These are phyloP conservation scores for Sebastiscus albofasciatus DNA, from an alignment of 2,797 vertebrate species.

Conservation along the genomic window DNA sequence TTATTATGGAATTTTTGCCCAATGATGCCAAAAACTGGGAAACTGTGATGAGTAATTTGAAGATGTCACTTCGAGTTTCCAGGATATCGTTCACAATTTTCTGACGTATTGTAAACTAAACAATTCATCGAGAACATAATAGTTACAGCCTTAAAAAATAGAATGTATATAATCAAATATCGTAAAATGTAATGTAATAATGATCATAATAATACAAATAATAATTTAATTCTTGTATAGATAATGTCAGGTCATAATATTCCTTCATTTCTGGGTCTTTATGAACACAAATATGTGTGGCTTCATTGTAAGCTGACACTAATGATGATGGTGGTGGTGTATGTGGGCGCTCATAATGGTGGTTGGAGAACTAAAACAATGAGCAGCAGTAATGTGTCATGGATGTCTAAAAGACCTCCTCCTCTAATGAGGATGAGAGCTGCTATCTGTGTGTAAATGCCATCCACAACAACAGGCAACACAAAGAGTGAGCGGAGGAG, in stretches of 20 bases:
- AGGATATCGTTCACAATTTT: background rate
- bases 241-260: background rate
- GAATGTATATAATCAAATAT: background rate
- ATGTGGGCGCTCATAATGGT: background rate
- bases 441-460: background rate
- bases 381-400: background rate
- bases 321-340: background rate
- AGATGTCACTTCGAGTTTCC: background rate
- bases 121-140: background rate
- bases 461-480: constrained; percentile 44
- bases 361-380: background rate
- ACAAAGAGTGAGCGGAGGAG: constrained; percentile 67
- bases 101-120: background rate
- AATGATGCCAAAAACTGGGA: background rate
- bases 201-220: background rate
- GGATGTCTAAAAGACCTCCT: background rate
- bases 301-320: background rate
- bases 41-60: background rate
- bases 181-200: background rate
- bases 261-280: background rate
- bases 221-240: background rate
- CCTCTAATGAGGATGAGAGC: background rate
- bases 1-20: no score
- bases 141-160: background rate
- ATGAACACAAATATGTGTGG: background rate